Conservation (phyloP, 2,113 vertebrate genomes). For the Pagrus major region DNA sequence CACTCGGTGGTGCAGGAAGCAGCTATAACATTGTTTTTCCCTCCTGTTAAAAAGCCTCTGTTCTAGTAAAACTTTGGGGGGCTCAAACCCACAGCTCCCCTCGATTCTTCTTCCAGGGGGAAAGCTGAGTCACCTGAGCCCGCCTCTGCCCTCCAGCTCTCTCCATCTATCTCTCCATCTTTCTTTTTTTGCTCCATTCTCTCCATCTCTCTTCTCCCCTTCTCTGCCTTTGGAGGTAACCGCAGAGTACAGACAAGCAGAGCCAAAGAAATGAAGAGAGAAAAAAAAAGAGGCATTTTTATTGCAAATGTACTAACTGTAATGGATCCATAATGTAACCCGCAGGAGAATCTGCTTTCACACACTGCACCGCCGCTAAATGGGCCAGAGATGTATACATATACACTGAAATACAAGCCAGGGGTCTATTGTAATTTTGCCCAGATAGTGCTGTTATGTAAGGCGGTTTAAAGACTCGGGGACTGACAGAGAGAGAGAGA, state of each 20-base stretch:
- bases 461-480: constrained; percentile 30
- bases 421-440: constrained; percentile 36
- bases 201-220: constrained; percentile 7
- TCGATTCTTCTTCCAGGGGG: constrained; percentile 79
- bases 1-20: constrained; percentile 81
- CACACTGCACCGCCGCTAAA: constrained; percentile 4
- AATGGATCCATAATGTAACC: constrained; percentile 34
- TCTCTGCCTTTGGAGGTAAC: constrained; percentile 32
- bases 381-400: constrained; percentile 34
- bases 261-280: neutral
- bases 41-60: constrained; percentile 82
- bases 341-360: constrained; percentile 41
- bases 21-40: constrained; percentile 83
- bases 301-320: constrained; percentile 32
- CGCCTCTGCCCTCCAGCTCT: constrained; percentile 60
- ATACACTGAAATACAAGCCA: constrained; percentile 33
- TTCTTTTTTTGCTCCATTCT: constrained; percentile 39
- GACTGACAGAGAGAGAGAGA: constrained; percentile 16
- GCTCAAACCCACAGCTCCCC: constrained; percentile 77
- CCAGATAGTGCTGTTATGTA: constrained; percentile 30
- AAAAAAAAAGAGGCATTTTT: neutral
- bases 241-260: constrained; percentile 4
- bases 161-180: constrained; percentile 56
- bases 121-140: constrained; percentile 86
- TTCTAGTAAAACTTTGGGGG: constrained; percentile 85